These are phyloP conservation scores for Eudasyphora cyanicolor DNA, from an alignment of 2,888 invertebrate species.

Conservation along the genomic window DNA sequence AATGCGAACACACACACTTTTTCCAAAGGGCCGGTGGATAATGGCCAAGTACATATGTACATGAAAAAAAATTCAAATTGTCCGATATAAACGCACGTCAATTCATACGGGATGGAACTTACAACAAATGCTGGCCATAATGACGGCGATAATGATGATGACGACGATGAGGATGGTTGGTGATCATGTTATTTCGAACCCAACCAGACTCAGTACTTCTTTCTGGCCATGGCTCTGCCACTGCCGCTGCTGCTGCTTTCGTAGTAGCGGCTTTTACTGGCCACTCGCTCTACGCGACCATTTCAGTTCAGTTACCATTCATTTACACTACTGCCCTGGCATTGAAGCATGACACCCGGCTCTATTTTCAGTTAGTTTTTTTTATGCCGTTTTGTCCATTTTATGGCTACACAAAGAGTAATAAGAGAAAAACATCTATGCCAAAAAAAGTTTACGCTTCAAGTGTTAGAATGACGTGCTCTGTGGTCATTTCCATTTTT, in stretches of 20 bases:
- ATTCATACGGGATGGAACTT: neutral
- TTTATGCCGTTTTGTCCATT: slow-evolving; percentile 21
- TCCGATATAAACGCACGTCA: neutral
- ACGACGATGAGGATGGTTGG: neutral
- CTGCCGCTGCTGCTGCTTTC: neutral
- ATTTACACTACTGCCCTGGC: slow-evolving; percentile 18
- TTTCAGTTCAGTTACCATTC: neutral
- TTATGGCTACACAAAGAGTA: slow-evolving; percentile 24
- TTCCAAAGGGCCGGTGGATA: neutral
- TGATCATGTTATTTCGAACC: too few species aligned
- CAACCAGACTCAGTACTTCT: too few species aligned
- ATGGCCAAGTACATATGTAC: neutral
- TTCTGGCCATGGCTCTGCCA: neutral
- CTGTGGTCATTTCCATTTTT: slow-evolving; percentile 58
- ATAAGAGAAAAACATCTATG: slow-evolving; percentile 13
- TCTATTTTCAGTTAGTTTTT: slow-evolving; percentile 28
- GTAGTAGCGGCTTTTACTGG: too few species aligned
- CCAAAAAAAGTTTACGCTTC: slow-evolving; percentile 60
- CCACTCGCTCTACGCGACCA: too few species aligned
- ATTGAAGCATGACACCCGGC: slow-evolving; percentile 63
- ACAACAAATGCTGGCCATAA: neutral
- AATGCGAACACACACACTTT: too few species aligned
- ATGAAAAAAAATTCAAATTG: neutral
- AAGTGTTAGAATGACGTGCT: slow-evolving; percentile 61
- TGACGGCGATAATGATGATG: neutral